Base-by-base conservation (phyloP, 1,140 invertebrate genomes). In the Atta colombica region DNA sequence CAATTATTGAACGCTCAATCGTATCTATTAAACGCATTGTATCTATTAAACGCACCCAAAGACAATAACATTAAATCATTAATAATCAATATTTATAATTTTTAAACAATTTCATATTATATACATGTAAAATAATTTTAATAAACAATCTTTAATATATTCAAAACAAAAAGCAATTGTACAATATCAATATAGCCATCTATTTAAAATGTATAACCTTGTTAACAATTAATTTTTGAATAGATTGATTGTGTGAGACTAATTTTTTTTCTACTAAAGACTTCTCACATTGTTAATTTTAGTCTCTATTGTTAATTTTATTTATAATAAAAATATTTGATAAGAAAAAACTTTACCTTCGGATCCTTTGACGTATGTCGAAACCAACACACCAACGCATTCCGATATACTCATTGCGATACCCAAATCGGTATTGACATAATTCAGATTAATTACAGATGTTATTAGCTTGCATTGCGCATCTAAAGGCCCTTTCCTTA, bases 401-500 rank as follows among this genome's bases (percentile, higher is more conserved):
- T 97, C 97, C 1, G 97, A 96, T 61, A 98, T 97, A 91, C 97
- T 97, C 92, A 98, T 96, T 3, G 97, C 97, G 86, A 97, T 97
- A 88, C 96, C 97, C 35, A 97, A 94, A 93, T 98, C 97, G 1
- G 97, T 96, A 85, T 97, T 96, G 18, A 96, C 95, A 91, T 97
- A 98, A 87, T 97, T 96, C 60, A 97, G 94, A 92, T 96, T 96
- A 0, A 97, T 92, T 45, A 98, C 93, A 35, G 97, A 96, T 18
- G 97, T 97, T 58, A 98, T 95, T 63, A 98, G 95, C 90, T 97
- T 97, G 91, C 96, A 97, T 92, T 98, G 98, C 1, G 97, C 98
- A 96, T 98, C 98, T 8, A 98, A 94, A 18, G 98, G 98, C n/a
- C 98, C 98, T 87, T 97, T 96, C 81, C 96, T 96, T 39, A 96